These are phyloP conservation scores for Lathronympha strigana DNA, from an alignment of 2,888 invertebrate species.

Conservation along the genomic window DNA sequence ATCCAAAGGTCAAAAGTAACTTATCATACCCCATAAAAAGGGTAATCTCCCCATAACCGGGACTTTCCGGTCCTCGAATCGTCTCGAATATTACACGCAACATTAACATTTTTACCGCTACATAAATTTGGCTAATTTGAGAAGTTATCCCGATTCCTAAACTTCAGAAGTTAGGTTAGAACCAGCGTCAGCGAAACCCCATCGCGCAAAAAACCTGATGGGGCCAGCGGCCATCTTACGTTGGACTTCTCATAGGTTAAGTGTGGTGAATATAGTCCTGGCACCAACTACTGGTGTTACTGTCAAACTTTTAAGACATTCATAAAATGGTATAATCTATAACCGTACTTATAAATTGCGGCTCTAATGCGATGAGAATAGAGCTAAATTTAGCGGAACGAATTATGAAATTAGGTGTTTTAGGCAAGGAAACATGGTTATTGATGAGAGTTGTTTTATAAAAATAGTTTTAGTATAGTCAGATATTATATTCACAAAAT, in stretches of 20 bases:
- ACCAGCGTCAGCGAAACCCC: neutral
- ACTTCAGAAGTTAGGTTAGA: neutral
- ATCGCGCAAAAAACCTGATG: neutral
- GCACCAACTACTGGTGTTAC: constrained; percentile 41
- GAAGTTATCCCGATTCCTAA: constrained; percentile 49
- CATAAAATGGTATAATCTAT: constrained; percentile 7
- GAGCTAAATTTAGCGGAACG: neutral
- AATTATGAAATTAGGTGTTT: neutral
- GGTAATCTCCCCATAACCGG: constrained; percentile 42
- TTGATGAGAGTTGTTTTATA: neutral
- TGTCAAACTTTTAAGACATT: constrained; percentile 34
- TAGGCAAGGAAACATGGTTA: neutral
- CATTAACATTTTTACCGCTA: constrained; percentile 70
- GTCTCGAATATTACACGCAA: constrained; percentile 61
- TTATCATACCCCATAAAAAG: constrained; percentile 33
- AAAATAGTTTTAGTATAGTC: neutral
- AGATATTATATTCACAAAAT: no score
- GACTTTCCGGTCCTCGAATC: constrained; percentile 49
- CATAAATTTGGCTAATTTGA: constrained; percentile 68
- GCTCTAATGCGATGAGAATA: neutral
- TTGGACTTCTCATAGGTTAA: neutral
- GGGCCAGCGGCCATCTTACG: neutral
- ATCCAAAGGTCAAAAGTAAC: constrained; percentile 19
- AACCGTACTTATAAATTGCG: neutral
- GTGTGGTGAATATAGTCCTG: constrained; percentile 32